Percentiles rank a stretch among this genome's conserved stretches.
Conservation (phyloP, 2,113 vertebrate genomes). For the Ciconia stormi region DNA sequence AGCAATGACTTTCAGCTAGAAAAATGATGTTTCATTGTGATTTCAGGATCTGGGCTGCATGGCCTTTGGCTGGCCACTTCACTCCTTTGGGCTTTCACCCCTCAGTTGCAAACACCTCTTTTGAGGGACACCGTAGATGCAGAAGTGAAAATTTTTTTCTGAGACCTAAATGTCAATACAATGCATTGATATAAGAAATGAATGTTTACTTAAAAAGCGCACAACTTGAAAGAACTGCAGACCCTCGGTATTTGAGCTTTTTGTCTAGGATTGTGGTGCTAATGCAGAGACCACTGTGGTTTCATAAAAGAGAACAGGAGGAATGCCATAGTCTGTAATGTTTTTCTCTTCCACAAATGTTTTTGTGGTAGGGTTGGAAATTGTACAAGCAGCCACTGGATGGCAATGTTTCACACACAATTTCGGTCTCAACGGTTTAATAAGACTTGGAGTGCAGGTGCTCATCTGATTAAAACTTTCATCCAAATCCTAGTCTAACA, state of each 20-base stretch:
- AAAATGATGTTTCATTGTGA: background rate
- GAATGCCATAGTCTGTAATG: background rate
- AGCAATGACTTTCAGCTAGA: background rate
- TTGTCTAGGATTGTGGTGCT: background rate
- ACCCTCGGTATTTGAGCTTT: background rate
- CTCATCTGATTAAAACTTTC: slow-evolving; percentile 64
- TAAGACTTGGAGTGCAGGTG: slow-evolving; percentile 33
- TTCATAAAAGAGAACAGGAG: background rate
- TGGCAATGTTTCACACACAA: slow-evolving; percentile 67
- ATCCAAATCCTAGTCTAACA: slow-evolving; percentile 52
- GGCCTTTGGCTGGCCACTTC: background rate
- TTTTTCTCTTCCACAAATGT: background rate
- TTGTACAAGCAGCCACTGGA: slow-evolving; percentile 38
- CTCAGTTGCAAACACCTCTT: background rate
- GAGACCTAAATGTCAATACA: background rate
- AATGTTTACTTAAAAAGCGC: background rate
- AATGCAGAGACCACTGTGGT: background rate
- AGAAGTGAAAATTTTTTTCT: background rate
- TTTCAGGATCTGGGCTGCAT: background rate
- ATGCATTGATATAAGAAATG: background rate
- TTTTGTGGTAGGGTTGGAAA: background rate
- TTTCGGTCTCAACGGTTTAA: background rate
- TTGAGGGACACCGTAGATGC: background rate
- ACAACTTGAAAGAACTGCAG: background rate
- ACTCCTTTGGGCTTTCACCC: background rate